Evolutionary conservation across 2,888 invertebrate genomes (phyloP), one percentile per base, ranked within the genome.

Genomic region (Lasius platythorax): DNA sequence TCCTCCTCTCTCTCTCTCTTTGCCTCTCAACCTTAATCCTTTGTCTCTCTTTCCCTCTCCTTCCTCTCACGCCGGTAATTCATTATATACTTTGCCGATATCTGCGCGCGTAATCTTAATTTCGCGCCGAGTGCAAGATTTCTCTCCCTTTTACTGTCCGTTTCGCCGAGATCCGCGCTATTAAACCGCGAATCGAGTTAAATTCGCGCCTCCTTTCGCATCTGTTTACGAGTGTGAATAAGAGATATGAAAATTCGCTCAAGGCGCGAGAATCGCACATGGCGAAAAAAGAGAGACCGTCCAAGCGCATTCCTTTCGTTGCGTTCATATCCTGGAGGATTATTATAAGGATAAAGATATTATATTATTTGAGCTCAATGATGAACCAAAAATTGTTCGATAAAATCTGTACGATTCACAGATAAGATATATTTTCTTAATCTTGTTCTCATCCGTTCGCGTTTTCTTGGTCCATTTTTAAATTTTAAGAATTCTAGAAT

Each of bases 101-200:
- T 75, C 83, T 50, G 50, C 68, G 15, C 40, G 46, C 30, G 70
- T 61, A 70, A 81, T 81, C 81, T 86, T 83, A 53, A 74, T 86
- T 83, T 53, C 85, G 85, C 83, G 78, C 76, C 79, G 12, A 70
- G 84, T 67, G 78, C 81, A 8, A n/a, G 81, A 83, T 83, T 67
- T 79, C 74, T 78, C 64, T 63, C n/a, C 11, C n/a, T 12, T 74
- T 73, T 70, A 67, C 58, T 79, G 84, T 81, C 83, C 86, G 83
- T 79, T 58, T n/a, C 79, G 40, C 83, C 58, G 86, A 81, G 87
- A 89, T 87, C 28, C 46, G 2, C 46, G 58, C 74, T 90, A 91
- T 91, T 88, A 89, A 90, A 33, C 70, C 84, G 88, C 74, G 89
- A 87, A 82, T 88, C 81, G n/a, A 81, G 61, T 73, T 81, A 37